phyloP scores from a whole-genome alignment of 2,797 vertebrate species.

The Yasuhikotakia modesta region DNA sequence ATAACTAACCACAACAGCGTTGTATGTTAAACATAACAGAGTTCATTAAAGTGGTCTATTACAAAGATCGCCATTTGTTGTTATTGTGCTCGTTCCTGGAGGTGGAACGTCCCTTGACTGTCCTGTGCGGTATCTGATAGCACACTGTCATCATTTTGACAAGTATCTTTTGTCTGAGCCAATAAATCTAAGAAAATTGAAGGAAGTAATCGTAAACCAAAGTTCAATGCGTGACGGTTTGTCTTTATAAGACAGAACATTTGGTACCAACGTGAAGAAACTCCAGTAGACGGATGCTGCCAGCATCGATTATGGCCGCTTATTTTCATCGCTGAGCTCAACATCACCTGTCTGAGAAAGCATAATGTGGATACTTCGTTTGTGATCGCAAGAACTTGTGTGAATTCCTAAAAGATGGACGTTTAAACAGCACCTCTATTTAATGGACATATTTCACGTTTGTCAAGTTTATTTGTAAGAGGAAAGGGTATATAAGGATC shows the following conservation, averaged over 20 bases:
- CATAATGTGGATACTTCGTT: constrained; percentile 65
- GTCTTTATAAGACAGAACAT: constrained; percentile 18
- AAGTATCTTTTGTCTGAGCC: constrained; percentile 23
- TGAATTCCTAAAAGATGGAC: constrained; percentile 51
- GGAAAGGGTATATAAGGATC: constrained; percentile 49
- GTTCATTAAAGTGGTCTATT: constrained; percentile 11
- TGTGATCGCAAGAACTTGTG: constrained; percentile 57
- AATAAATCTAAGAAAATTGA: background rate
- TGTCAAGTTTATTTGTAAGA: constrained; percentile 55
- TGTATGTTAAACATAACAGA: background rate
- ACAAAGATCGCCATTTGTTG: constrained; percentile 19
- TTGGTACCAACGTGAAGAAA: constrained; percentile 35
- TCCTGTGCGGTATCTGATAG: constrained; percentile 9
- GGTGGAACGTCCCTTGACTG: background rate
- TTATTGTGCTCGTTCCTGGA: constrained; percentile 8
- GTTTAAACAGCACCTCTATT: constrained; percentile 38
- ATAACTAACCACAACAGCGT: background rate
- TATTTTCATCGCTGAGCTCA: constrained; percentile 65
- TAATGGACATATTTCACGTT: constrained; percentile 57
- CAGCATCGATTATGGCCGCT: constrained; percentile 61
- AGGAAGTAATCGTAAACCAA: constrained; percentile 22
- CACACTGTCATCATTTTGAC: constrained; percentile 2
- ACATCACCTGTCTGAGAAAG: constrained; percentile 61
- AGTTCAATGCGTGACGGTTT: constrained; percentile 51
- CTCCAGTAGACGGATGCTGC: constrained; percentile 50